Base-by-base conservation (phyloP, 92 coral and sea anemone genomes). In the Phenganax subtilis region DNA sequence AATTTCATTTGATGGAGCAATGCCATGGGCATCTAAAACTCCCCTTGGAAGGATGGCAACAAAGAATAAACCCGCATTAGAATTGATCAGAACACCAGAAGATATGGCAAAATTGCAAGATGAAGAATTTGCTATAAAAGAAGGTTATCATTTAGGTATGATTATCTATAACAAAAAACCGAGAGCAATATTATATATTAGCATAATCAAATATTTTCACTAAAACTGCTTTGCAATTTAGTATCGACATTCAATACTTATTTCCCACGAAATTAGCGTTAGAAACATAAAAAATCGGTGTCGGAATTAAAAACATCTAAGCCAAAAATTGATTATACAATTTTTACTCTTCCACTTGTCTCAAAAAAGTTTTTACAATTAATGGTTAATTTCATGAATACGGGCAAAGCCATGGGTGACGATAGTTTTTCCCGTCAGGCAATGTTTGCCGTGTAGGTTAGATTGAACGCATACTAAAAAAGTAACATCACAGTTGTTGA, bases 81-180 rank as follows among this genome's bases (percentile, higher is more conserved):
- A 62, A 37, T 62, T 62, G 68, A 62, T 62, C 68, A 6, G 68
- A 62, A 62, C 68, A 8, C 68, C 68, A 20, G 29, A 62, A 62
- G 68, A 15, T 3, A 62, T 62, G 68, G 68, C 68, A 28, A 11
- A 20, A 62, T 62, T 62, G 2, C 68, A 62, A 62, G 31, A 62
- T 20, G 68, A 62, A 62, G 68, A 62, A 62, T n/a, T 62, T 62
- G 68, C 68, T 62, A 3, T 62, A 37, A 62, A 62, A 62, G 68
- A 62, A 62, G 68, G 68, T 62, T 62, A 62, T 62, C 68, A 62
- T 20, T 62, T 62, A 14, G 68, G 68, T 62, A 62, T n/a, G 68
- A 11, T 64, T 9, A 64, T 7, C 7, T 61, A 28, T 17, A 15
- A 12, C 6, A 15, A 61, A 61, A 61, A 17, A 61, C 27, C 4